Base-by-base conservation (phyloP, 1,140 invertebrate genomes). In the Mamestra configurata region DNA sequence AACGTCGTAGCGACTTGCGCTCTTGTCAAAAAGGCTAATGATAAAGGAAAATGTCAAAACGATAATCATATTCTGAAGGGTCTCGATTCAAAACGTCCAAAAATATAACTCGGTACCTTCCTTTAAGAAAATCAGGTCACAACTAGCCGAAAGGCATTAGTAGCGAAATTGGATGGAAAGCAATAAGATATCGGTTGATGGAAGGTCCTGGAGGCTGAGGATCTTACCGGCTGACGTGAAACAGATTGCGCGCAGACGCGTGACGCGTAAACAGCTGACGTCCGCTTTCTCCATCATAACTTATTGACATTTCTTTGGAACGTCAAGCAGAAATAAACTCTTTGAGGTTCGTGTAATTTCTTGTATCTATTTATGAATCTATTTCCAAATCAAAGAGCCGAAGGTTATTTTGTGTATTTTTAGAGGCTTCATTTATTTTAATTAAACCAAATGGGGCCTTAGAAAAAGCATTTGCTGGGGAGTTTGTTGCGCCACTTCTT, bases 141-240 rank as follows among this genome's bases (percentile, higher is more conserved):
- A 79, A 77, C 59, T 77, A 77, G 57, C 59, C 59, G 43, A 77
- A 20, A 77, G 75, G 61, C 75, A 77, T 77, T 77, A 77, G 46
- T 49, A 15, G 61, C 46, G 75, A 79, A 79, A 82, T 82, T 82
- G 80, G 59, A 79, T 77, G 80, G 80, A 79, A 70, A 82, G 55
- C 80, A 82, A 82, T 82, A 82, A 77, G 77, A 77, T 82, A 82
- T 79, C 10, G 77, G 77, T 78, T 59, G 80, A 79, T 82, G 53
- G 80, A 82, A 55, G 73, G 75, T 49, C 53, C 18, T 24, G 20
- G 35, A 31, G 46, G 35, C 35, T 37, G 51, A 37, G 72, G 37
- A 15, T 27, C 20, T 20, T 35, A 37, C 53, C 35, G 71, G 15
- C 24, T 31, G 71, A 76, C 78, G 40, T 24, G n/a, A 24, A 76